These are phyloP conservation scores for Megastigmus dorsalis DNA, from an alignment of 2,888 invertebrate genomes.

Conservation along the genomic window DNA sequence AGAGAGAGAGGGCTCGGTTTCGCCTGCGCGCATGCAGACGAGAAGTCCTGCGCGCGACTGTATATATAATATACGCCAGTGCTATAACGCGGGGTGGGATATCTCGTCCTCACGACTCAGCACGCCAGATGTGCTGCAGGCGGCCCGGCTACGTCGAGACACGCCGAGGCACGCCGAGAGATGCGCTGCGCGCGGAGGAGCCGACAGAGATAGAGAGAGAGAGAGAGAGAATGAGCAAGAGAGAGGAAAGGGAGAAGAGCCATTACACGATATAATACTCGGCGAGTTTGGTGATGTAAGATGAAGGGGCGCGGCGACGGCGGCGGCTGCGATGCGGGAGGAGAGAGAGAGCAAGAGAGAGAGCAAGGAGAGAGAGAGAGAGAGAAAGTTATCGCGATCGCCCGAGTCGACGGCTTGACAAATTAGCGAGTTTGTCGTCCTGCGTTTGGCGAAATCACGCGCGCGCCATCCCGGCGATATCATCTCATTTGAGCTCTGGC, in stretches of 20 bases:
- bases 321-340: background rate
- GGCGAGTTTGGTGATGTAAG: conserved; percentile 25
- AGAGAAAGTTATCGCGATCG: conserved; percentile 43
- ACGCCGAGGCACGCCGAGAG: too few species aligned
- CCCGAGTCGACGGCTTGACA: conserved; percentile 44
- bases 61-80: too few species aligned
- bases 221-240: too few species aligned
- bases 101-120: conserved; percentile 32
- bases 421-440: conserved; percentile 51
- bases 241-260: too few species aligned
- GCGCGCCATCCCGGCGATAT: background rate
- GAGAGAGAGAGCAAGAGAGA: background rate
- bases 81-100: too few species aligned
- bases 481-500: conserved; percentile 6
- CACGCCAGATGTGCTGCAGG: conserved; percentile 66
- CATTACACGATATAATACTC: conserved; percentile 44
- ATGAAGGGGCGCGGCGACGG: background rate
- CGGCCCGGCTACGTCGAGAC: conserved; percentile 52
- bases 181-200: too few species aligned
- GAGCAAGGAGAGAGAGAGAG: background rate
- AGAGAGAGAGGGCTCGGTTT: conserved; percentile 10
- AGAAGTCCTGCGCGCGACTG: too few species aligned
- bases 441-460: conserved; percentile 20
- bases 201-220: too few species aligned
- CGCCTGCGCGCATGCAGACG: too few species aligned